A percentile compares a stretch with the other conserved stretches of the same genome.
Evolutionary conservation across 2,888 invertebrate genomes (phyloP).

Genomic region (Dryococelus australis): DNA sequence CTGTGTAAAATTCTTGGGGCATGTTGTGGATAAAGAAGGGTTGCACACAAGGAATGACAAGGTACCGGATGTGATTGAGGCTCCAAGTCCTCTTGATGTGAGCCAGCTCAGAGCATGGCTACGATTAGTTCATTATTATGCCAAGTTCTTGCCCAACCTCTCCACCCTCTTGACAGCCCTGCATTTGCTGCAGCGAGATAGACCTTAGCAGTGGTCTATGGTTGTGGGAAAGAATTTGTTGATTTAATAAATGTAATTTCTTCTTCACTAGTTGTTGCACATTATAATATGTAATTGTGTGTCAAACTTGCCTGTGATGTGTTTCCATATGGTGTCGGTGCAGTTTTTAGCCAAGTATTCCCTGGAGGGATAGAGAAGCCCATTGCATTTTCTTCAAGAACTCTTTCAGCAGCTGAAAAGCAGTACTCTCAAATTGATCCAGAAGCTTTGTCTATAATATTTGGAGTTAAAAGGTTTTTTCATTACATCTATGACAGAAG

Average conservation of each 20-base stretch:
- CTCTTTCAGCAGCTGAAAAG: constrained; percentile 47
- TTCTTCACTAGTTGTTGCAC: constrained; percentile 30
- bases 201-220: background rate
- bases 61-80: constrained; percentile 19
- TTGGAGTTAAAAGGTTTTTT: too few relatives aligned
- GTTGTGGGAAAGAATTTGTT: background rate
- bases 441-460: too few relatives aligned
- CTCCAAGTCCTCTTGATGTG: background rate
- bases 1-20: too few relatives aligned
- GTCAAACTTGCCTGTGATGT: constrained; percentile 31
- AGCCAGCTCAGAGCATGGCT: constrained; percentile 30
- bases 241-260: constrained; percentile 12
- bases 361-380: constrained; percentile 41
- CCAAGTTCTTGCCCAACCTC: constrained; percentile 31
- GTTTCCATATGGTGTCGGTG: too few relatives aligned
- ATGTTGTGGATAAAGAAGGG: too few relatives aligned
- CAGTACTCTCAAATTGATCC: constrained; percentile 22
- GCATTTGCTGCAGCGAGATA: constrained; percentile 22
- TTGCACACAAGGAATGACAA: constrained; percentile 11
- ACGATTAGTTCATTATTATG: constrained; percentile 34
- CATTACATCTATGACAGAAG: too few relatives aligned
- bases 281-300: constrained; percentile 28
- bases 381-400: constrained; percentile 48
- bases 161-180: background rate
- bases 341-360: constrained; percentile 11